phyloP scores from a whole-genome alignment of 2,113 vertebrate genomes.

The Microtus montanus region DNA sequence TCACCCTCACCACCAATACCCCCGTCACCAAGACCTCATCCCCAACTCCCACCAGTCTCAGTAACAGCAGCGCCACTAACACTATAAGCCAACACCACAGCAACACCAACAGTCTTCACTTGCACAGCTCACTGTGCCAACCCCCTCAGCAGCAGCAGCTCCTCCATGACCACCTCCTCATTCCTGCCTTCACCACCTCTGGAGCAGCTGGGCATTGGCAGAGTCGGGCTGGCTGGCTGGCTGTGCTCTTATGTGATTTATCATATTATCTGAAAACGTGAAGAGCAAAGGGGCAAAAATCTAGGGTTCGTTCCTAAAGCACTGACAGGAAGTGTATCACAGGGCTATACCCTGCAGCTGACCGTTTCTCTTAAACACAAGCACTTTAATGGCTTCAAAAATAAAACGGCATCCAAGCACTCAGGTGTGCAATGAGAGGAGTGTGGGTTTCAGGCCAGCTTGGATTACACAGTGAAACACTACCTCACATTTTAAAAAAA shows the following conservation, averaged over 20 bases:
- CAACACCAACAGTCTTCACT: not conserved
- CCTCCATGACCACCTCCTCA: no score
- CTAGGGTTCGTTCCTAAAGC: not conserved
- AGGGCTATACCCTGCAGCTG: not conserved
- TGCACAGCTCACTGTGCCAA: not conserved
- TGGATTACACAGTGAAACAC: not conserved
- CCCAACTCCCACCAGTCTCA: not conserved
- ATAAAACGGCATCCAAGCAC: not conserved
- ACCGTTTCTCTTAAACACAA: not conserved
- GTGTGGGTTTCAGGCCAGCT: not conserved
- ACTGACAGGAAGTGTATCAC: no score
- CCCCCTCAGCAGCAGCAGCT: no score
- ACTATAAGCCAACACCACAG: not conserved
- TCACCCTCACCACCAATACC: not conserved
- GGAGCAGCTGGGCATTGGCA: not conserved
- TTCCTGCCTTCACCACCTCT: accelerated
- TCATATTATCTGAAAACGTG: not conserved
- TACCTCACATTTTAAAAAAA: not conserved
- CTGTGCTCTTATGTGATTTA: not conserved
- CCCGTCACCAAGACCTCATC: not conserved
- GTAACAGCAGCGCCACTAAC: not conserved
- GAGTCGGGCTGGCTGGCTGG: not conserved
- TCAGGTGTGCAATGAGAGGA: not conserved
- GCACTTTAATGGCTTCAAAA: conserved; percentile 11
- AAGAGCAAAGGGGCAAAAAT: not conserved